phyloP scores from a whole-genome alignment of 2,113 vertebrate species.

The Leptosomus discolor region DNA sequence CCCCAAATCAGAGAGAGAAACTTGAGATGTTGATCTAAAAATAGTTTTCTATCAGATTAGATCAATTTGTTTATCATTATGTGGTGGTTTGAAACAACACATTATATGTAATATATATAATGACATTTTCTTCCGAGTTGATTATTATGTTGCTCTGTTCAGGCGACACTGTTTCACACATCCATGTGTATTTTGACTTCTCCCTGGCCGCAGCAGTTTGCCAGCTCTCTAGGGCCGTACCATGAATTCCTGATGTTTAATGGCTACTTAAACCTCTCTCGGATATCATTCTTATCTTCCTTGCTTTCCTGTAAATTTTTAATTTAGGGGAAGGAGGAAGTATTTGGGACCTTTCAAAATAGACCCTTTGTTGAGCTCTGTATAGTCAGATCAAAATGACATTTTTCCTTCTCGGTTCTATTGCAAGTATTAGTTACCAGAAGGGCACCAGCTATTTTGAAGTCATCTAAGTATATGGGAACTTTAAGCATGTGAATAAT shows the following conservation, averaged over 20 bases:
- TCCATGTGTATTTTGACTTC: background rate
- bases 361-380: background rate
- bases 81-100: background rate
- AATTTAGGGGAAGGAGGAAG: background rate
- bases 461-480: background rate
- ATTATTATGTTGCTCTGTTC: background rate
- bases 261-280: background rate
- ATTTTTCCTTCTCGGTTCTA: background rate
- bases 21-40: background rate
- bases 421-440: background rate
- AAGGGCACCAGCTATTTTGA: background rate
- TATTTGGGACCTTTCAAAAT: background rate
- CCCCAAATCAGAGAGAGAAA: background rate
- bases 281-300: background rate
- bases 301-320: background rate
- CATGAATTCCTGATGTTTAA: accelerated
- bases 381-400: background rate
- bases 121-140: background rate
- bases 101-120: background rate
- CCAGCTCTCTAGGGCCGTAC: background rate
- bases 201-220: background rate
- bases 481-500: background rate
- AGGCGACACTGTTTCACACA: background rate
- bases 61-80: background rate
- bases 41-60: background rate